Conservation (phyloP, 2,113 vertebrate genomes). For the Monarcha castaneiventris region DNA sequence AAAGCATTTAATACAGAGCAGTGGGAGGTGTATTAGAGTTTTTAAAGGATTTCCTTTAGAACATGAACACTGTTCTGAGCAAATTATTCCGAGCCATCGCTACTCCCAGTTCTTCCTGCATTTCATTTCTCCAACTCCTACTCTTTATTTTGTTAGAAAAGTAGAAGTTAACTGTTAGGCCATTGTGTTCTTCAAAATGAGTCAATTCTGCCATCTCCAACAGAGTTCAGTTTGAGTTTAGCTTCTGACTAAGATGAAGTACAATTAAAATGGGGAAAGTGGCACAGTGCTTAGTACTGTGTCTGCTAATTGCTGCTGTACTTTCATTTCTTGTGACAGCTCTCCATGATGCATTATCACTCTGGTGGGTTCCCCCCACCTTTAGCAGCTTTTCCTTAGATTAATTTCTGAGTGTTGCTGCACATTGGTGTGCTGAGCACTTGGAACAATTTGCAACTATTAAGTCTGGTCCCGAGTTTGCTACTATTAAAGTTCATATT, state of each 20-base stretch:
- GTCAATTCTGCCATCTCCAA: constrained; percentile 32
- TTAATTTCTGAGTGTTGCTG: constrained; percentile 17
- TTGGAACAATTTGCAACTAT: constrained; percentile 14
- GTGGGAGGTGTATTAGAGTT: background rate
- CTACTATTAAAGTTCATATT: constrained; percentile 3
- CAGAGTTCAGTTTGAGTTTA: constrained; percentile 40
- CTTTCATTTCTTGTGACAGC: constrained; percentile 64
- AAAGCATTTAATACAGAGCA: background rate
- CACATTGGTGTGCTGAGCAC: background rate
- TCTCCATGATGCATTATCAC: constrained; percentile 53
- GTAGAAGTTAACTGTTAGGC: constrained; percentile 35
- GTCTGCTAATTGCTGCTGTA: constrained; percentile 57
- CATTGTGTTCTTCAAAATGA: constrained; percentile 40
- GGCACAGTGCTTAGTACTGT: constrained; percentile 37
- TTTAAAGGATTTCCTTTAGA: background rate
- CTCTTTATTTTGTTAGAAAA: constrained; percentile 32
- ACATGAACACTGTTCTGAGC: background rate
- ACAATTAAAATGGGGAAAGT: constrained; percentile 41
- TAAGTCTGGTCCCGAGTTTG: background rate
- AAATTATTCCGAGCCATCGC: background rate
- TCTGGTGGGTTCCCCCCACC: constrained; percentile 12
- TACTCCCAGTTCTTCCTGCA: background rate
- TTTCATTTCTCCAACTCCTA: constrained; percentile 12
- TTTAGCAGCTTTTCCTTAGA: constrained; percentile 38
- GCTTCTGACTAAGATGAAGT: constrained; percentile 51